Evolutionary conservation across 2,797 vertebrate species (phyloP).

Genomic region (Lepilemur septentrionalis): DNA sequence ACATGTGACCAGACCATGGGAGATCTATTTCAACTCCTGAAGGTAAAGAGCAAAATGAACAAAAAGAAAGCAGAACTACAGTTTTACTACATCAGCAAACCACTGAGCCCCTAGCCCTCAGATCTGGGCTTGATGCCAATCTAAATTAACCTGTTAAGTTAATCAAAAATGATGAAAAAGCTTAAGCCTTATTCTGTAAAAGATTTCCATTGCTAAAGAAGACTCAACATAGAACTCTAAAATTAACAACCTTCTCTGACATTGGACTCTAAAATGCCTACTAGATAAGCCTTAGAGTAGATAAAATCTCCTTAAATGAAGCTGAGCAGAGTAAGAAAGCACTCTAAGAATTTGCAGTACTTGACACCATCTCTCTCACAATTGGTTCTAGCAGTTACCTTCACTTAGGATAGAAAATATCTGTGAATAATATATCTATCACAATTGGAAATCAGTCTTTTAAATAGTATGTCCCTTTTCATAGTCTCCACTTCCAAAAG

Average conservation of each 20-base stretch:
- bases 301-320: conserved; percentile 18
- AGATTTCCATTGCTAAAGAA: conserved; percentile 9
- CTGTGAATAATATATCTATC: neutral
- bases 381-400: neutral
- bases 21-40: neutral
- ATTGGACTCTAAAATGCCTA: neutral
- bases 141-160: conserved; percentile 21
- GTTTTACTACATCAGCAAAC: neutral
- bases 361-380: neutral
- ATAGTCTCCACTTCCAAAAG: neutral
- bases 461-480: neutral
- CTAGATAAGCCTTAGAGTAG: neutral
- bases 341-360: neutral
- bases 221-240: neutral
- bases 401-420: neutral
- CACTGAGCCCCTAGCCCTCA: neutral
- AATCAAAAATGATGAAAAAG: neutral
- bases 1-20: neutral
- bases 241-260: neutral
- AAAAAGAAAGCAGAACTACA: neutral
- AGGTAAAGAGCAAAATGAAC: neutral
- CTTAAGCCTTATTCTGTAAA: neutral
- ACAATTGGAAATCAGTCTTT: neutral
- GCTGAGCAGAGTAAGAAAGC: neutral
- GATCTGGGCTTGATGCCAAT: neutral